A percentile compares a stretch with the other conserved stretches of the same genome.
These are phyloP conservation scores for Ormyrus rosae DNA, from an alignment of 2,888 invertebrate species.

Conservation along the genomic window DNA sequence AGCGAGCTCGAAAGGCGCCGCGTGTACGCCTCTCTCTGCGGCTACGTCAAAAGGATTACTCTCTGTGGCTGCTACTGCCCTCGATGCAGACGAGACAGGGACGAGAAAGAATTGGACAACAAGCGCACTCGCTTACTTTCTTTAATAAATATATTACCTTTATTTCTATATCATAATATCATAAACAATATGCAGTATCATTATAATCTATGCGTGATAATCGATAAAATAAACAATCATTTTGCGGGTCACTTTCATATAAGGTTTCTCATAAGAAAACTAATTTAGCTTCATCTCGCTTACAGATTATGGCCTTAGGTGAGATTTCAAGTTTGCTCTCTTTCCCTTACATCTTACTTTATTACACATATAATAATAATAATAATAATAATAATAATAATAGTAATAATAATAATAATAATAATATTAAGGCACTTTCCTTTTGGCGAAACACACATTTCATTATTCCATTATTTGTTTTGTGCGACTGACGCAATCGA, in stretches of 20 bases:
- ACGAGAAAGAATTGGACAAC: background rate
- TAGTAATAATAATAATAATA: no score
- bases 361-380: no score
- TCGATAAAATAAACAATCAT: constrained; percentile 60
- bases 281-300: constrained; percentile 12
- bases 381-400: background rate
- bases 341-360: no score
- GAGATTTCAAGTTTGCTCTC: no score
- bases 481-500: background rate
- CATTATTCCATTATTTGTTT: background rate
- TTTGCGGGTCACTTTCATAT: constrained; percentile 22
- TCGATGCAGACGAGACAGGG: background rate
- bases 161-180: constrained; percentile 68
- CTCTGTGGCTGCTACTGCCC: background rate
- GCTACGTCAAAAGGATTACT: constrained; percentile 26
- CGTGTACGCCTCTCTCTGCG: background rate
- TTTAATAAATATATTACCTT: constrained; percentile 74
- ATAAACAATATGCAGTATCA: constrained; percentile 67
- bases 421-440: constrained; percentile 27
- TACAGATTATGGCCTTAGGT: constrained; percentile 7
- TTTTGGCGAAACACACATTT: constrained; percentile 36
- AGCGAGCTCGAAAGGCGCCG: constrained; percentile 36
- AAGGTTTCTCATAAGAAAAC: constrained; percentile 27
- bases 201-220: constrained; percentile 61
- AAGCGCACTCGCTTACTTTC: constrained; percentile 19